phyloP scores from a whole-genome alignment of 1,140 invertebrate species.

The Formica selysi region DNA sequence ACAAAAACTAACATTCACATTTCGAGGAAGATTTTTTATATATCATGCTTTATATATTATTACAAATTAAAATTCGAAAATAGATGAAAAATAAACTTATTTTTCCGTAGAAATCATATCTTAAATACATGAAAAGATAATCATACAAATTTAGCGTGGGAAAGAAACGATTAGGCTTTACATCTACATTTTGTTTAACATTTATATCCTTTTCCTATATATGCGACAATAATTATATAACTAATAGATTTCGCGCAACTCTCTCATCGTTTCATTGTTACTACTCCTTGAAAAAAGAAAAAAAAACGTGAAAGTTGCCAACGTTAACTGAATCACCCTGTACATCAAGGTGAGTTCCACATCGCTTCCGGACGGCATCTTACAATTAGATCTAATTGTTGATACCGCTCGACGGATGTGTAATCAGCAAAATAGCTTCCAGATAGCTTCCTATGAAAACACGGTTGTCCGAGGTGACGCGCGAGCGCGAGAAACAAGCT shows the following conservation, averaged over 20 bases:
- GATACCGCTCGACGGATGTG: constrained; percentile 49
- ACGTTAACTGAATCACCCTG: constrained; percentile 6
- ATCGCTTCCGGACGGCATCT: constrained; percentile 24
- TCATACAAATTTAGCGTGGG: not conserved
- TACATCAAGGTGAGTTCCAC: not conserved
- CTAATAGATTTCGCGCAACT: constrained; percentile 5
- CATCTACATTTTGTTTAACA: not conserved
- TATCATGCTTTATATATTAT: not conserved
- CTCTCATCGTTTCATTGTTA: not conserved
- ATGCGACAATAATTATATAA: not conserved
- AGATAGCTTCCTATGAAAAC: constrained; percentile 13
- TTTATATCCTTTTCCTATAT: not conserved
- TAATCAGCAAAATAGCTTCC: not conserved
- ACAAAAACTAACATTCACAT: constrained; percentile 2
- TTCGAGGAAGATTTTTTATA: not conserved
- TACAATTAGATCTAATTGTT: constrained; percentile 49
- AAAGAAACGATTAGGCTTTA: not conserved
- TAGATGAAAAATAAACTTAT: not conserved
- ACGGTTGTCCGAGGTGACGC: not conserved
- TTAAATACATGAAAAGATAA: not conserved
- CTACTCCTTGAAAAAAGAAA: not conserved
- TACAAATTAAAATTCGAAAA: not conserved
- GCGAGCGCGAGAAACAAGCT: constrained; percentile 11
- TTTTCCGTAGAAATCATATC: not conserved
- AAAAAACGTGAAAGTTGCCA: not conserved